phyloP scores from a whole-genome alignment of 2,797 vertebrate genomes.

The Fistularia tabacaria region DNA sequence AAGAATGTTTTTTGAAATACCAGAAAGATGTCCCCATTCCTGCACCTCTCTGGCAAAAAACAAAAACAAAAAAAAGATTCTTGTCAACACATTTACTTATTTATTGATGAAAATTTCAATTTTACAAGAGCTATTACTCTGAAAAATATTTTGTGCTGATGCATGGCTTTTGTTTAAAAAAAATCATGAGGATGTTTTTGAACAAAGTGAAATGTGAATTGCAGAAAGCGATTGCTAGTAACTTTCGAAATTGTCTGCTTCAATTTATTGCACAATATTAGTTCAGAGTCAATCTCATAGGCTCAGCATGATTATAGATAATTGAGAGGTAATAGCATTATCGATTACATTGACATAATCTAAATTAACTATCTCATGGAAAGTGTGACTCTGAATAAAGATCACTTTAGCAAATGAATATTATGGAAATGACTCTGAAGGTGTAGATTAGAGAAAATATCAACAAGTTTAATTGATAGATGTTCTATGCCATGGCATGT shows the following conservation, averaged over 20 bases:
- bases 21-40: slow-evolving; percentile 11
- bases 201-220: slow-evolving; percentile 29
- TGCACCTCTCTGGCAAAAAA: slow-evolving; percentile 1
- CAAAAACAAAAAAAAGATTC: neutral
- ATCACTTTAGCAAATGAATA: slow-evolving; percentile 25
- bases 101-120: too few species aligned
- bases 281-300: slow-evolving; percentile 58
- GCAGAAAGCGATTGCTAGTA: slow-evolving; percentile 22
- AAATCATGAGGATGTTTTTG: slow-evolving; percentile 22
- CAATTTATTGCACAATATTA: slow-evolving; percentile 52
- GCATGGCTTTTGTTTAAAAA: slow-evolving; percentile 16
- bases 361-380: slow-evolving; percentile 44
- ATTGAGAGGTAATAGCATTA: slow-evolving; percentile 66
- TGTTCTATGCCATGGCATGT: neutral
- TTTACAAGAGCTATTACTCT: neutral
- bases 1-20: slow-evolving; percentile 3
- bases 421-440: slow-evolving; percentile 14
- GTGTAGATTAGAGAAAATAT: slow-evolving; percentile 18
- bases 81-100: too few species aligned
- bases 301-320: slow-evolving; percentile 44
- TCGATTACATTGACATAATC: slow-evolving; percentile 62
- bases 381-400: slow-evolving; percentile 56
- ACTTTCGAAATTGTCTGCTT: slow-evolving; percentile 41
- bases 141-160: neutral
- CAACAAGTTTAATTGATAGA: slow-evolving; percentile 22